Percentiles rank a stretch among this genome's conserved stretches.
These are phyloP conservation scores for Halcyon senegalensis DNA, from an alignment of 2,113 vertebrate species.

Conservation along the genomic window DNA sequence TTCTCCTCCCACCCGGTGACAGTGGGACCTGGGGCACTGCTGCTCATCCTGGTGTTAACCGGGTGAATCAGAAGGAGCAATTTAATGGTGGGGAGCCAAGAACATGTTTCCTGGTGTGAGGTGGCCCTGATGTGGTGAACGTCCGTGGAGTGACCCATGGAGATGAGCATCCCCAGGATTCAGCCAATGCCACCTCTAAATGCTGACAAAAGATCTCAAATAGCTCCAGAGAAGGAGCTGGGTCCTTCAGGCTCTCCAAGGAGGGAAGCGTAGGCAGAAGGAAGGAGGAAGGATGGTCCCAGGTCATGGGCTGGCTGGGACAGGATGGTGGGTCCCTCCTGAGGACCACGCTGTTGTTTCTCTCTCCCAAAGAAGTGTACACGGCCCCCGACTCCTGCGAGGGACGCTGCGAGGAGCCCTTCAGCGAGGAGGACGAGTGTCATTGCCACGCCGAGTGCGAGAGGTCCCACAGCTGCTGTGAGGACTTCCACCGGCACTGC, in stretches of 20 bases:
- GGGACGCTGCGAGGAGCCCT: constrained; percentile 80
- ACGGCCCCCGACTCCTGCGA: constrained; percentile 74
- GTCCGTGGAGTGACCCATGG: accelerated
- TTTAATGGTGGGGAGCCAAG: background rate
- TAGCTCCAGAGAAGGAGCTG: accelerated
- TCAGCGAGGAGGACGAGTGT: constrained; percentile 75
- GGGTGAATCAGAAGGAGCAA: background rate
- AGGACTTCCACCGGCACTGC: constrained; percentile 75
- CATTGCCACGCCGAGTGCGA: constrained; percentile 80
- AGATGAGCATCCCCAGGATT: background rate
- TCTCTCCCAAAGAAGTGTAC: constrained; percentile 51
- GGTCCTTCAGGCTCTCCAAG: background rate
- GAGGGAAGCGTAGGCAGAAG: accelerated
- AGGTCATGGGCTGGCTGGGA: accelerated
- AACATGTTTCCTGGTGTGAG: background rate
- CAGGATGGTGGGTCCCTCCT: background rate
- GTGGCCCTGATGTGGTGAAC: accelerated
- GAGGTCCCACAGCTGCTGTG: constrained; percentile 76
- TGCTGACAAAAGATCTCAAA: accelerated
- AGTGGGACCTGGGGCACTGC: accelerated
- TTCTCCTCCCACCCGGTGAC: background rate
- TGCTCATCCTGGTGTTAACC: background rate
- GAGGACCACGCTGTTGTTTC: background rate
- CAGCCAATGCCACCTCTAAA: background rate
- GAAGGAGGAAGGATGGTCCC: background rate